Evolutionary conservation across 2,888 invertebrate genomes (phyloP).

Genomic region (Melanargia galathea): DNA sequence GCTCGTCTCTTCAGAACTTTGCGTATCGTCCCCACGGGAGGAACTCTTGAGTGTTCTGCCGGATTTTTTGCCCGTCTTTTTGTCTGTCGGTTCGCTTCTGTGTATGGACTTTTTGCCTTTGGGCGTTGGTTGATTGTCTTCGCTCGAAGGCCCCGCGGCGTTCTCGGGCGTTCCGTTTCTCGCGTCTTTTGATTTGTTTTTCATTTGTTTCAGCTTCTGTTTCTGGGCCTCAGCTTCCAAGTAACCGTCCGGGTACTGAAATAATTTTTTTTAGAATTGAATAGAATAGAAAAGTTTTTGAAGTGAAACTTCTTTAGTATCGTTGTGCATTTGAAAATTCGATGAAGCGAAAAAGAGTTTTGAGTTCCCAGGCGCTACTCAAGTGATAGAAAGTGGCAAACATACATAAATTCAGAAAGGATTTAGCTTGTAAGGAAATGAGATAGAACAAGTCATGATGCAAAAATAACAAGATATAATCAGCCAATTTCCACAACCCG

Average conservation of each 20-base stretch:
- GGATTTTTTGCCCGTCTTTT: background rate
- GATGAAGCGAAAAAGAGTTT: no score
- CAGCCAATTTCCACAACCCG: no score
- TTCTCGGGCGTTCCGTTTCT: conserved; percentile 1
- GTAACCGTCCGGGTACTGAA: conserved; percentile 88
- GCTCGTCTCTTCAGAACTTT: background rate
- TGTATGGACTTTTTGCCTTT: background rate
- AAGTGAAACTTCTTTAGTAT: no score
- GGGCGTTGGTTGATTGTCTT: background rate
- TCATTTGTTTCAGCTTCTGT: conserved; percentile 60
- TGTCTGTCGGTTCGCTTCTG: background rate
- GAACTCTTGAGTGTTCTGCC: background rate
- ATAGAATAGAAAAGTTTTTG: background rate
- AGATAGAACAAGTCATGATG: no score
- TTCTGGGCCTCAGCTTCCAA: conserved; percentile 84
- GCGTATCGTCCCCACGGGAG: background rate
- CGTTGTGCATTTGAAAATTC: no score
- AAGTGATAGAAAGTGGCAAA: no score
- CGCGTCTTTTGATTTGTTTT: conserved; percentile 41
- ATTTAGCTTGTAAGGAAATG: no score
- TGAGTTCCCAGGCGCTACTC: no score
- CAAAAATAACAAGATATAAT: no score
- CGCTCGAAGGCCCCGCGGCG: background rate
- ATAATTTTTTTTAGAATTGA: conserved; percentile 19
- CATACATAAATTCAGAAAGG: no score